These are phyloP conservation scores for human DNA, from an alignment of 2,113 vertebrate species.

Conservation along the genomic window DNA sequence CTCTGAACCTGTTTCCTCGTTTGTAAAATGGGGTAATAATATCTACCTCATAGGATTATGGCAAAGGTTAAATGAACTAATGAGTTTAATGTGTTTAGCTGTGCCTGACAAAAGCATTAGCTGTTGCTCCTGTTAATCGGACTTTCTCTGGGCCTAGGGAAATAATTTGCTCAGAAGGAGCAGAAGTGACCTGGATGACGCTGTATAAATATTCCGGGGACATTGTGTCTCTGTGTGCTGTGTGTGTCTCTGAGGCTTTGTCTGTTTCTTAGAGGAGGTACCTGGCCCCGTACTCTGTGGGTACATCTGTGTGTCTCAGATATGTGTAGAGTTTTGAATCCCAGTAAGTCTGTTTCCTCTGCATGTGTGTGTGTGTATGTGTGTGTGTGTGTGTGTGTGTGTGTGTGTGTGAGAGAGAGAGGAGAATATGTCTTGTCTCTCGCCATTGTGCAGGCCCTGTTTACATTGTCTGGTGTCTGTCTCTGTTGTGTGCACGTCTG, in stretches of 20 bases:
- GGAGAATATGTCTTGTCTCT: neutral
- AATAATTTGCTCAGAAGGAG: neutral
- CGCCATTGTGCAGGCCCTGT: neutral
- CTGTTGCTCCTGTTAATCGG: neutral
- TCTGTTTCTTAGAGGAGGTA: neutral
- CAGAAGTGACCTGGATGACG: neutral
- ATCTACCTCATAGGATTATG: neutral
- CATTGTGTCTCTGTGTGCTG: neutral
- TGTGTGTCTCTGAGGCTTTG: neutral
- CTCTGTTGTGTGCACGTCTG: neutral
- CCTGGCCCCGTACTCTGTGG: neutral
- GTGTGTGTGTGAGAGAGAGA: neutral
- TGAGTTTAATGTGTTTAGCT: neutral
- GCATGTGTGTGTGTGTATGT: neutral
- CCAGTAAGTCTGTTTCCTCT: neutral
- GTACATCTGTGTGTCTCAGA: neutral
- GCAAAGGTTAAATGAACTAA: slow-evolving; percentile 8
- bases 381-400: neutral
- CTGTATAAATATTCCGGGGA: neutral
- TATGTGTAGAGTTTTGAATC: neutral
- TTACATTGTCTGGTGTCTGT: neutral
- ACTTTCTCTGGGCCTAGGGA: neutral
- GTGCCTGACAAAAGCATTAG: neutral
- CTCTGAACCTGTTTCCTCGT: slow-evolving; percentile 1
- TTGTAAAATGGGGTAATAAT: slow-evolving; percentile 20